These are phyloP conservation scores for Tromatobia lineatoria DNA, from an alignment of 2,888 invertebrate species.

Conservation along the genomic window DNA sequence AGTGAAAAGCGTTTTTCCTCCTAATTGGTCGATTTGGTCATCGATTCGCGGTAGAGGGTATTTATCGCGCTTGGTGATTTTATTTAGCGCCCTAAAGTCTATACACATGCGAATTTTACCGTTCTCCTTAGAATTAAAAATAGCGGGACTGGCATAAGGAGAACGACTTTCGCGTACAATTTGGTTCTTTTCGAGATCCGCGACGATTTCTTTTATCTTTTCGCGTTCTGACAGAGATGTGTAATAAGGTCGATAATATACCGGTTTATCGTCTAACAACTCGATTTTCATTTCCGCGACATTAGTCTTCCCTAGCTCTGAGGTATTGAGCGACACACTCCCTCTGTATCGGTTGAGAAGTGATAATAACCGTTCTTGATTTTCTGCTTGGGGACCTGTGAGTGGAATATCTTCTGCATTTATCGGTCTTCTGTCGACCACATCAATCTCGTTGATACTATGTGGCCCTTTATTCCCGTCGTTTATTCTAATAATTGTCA, in stretches of 20 bases:
- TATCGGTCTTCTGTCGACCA: not conserved
- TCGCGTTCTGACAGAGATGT: slow-evolving; percentile 67
- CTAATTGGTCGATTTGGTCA: slow-evolving; percentile 79
- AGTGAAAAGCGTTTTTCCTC: slow-evolving; percentile 75
- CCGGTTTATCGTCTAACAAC: slow-evolving; percentile 56
- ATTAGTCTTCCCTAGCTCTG: slow-evolving; percentile 31
- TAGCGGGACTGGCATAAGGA: slow-evolving; percentile 72
- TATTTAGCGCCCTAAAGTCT: slow-evolving; percentile 77
- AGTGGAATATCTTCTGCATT: not conserved
- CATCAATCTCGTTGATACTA: not conserved
- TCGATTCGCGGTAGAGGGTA: slow-evolving; percentile 82
- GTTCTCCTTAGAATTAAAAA: slow-evolving; percentile 73
- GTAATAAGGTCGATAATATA: slow-evolving; percentile 68
- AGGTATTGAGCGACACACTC: slow-evolving; percentile 14
- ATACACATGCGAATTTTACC: slow-evolving; percentile 71
- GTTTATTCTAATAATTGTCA: slow-evolving; percentile 1
- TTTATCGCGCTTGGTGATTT: slow-evolving; percentile 76
- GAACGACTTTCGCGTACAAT: slow-evolving; percentile 69
- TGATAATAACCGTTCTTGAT: not conserved
- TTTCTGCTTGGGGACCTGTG: not conserved
- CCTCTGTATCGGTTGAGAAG: slow-evolving; percentile 7
- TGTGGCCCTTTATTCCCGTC: not conserved
- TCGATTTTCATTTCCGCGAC: slow-evolving; percentile 69
- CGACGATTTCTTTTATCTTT: slow-evolving; percentile 61
- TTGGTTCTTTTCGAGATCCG: slow-evolving; percentile 62